Evolutionary conservation across 1,140 invertebrate species (phyloP).

Genomic region (Oedothorax gibbosus): DNA sequence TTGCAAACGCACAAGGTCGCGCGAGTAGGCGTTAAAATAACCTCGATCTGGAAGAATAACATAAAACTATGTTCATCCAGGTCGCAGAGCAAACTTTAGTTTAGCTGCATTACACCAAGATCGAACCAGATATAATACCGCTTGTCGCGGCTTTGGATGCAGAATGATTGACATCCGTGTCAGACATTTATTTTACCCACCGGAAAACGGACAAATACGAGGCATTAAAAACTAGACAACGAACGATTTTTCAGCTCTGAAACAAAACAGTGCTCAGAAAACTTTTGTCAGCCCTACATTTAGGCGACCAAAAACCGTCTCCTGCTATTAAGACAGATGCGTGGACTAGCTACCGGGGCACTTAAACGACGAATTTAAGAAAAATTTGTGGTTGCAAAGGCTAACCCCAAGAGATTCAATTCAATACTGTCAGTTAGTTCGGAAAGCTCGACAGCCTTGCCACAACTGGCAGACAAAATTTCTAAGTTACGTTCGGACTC

Average conservation of each 20-base stretch:
- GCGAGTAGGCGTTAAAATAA: neutral
- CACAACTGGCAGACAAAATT: conserved; percentile 29
- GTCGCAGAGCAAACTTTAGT: conserved; percentile 6
- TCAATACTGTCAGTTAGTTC: conserved; percentile 20
- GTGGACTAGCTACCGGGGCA: neutral
- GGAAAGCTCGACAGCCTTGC: conserved; percentile 1
- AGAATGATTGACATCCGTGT: conserved; percentile 1
- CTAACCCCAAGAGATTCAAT: conserved; percentile 35
- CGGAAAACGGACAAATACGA: neutral
- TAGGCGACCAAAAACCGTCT: conserved; percentile 22
- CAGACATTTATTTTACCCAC: neutral
- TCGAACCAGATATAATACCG: neutral
- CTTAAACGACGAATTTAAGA: neutral
- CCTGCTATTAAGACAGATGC: conserved; percentile 27
- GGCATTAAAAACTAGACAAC: neutral
- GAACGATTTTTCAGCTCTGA: neutral
- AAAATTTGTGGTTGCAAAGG: conserved; percentile 12
- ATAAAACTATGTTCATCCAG: conserved; percentile 2
- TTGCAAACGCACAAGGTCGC: too few species aligned
- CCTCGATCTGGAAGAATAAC: neutral
- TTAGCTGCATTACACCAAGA: neutral
- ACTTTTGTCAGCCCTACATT: neutral
- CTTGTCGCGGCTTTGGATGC: neutral
- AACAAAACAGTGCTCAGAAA: conserved; percentile 1
- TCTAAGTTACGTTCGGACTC: neutral